These are phyloP conservation scores for Calcarius lapponicus DNA, from an alignment of 2,797 vertebrate genomes.

Conservation along the genomic window DNA sequence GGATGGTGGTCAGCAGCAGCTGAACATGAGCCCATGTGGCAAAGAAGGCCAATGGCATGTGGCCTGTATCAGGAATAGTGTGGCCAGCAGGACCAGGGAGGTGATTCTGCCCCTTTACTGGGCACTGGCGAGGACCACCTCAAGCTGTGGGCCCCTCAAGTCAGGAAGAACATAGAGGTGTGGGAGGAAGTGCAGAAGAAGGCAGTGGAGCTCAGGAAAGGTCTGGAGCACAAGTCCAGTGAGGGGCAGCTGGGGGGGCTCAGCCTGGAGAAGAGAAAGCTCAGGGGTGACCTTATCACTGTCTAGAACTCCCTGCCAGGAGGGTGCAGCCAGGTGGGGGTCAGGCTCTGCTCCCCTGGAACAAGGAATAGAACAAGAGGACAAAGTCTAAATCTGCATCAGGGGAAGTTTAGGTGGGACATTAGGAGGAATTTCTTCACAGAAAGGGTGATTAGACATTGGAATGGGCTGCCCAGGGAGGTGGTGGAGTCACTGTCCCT, in stretches of 20 bases:
- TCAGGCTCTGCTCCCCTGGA: neutral
- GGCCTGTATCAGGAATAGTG: neutral
- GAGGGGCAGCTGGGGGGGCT: neutral
- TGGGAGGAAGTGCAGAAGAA: neutral
- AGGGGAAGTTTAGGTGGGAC: neutral
- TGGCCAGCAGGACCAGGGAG: neutral
- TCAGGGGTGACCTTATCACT: neutral
- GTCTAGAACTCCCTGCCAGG: neutral
- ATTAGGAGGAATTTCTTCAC: neutral
- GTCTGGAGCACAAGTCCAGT: neutral
- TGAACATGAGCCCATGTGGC: neutral
- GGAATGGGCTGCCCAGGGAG: neutral
- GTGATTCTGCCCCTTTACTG: neutral
- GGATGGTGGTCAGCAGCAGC: neutral
- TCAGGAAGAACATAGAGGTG: neutral
- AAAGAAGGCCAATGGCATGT: neutral
- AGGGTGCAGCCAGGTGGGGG: neutral
- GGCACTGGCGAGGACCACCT: neutral
- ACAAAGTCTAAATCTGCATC: neutral
- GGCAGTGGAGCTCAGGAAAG: neutral
- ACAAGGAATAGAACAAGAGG: too few relatives aligned
- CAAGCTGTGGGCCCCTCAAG: fast-evolving
- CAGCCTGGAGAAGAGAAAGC: neutral
- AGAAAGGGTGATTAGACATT: fast-evolving
- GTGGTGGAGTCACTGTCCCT: neutral